Conservation (phyloP, 1,140 invertebrate species). For the Stenopsyche tienmushanensis region DNA sequence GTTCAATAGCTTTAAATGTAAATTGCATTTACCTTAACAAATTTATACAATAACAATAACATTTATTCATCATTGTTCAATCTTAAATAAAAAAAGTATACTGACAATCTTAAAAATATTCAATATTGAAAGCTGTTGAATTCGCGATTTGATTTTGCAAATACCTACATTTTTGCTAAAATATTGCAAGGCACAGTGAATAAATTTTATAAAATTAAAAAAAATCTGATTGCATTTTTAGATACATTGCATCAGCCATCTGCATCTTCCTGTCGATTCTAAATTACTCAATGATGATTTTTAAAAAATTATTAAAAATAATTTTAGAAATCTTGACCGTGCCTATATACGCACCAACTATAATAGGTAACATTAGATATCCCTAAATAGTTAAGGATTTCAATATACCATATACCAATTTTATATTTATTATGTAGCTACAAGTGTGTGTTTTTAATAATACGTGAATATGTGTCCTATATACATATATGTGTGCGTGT, state of each 20-base stretch:
- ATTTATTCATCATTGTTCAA: too few species aligned
- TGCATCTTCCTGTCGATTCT: slow-evolving; percentile 27
- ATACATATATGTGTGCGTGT: not conserved
- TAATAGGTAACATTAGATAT: slow-evolving; percentile 5
- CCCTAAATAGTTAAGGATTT: not conserved
- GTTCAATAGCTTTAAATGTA: too few species aligned
- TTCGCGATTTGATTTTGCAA: too few species aligned
- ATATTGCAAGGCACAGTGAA: slow-evolving; percentile 10
- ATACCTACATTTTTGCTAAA: too few species aligned
- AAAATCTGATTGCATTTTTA: not conserved
- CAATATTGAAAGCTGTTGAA: too few species aligned
- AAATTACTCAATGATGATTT: slow-evolving; percentile 10
- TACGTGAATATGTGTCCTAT: not conserved
- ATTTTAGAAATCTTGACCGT: slow-evolving; percentile 25
- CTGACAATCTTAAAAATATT: too few species aligned
- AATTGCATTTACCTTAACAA: too few species aligned
- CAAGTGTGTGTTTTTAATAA: slow-evolving; percentile 1
- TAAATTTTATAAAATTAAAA: not conserved
- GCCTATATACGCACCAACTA: slow-evolving; percentile 30
- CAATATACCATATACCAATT: slow-evolving; percentile 2
- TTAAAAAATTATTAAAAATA: slow-evolving; percentile 3
- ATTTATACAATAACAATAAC: too few species aligned
- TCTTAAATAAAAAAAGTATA: too few species aligned
- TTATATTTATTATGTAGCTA: not conserved
- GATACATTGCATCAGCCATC: slow-evolving; percentile 9